Conservation (phyloP, 1,140 invertebrate genomes). For the Dreissena rostriformis region DNA sequence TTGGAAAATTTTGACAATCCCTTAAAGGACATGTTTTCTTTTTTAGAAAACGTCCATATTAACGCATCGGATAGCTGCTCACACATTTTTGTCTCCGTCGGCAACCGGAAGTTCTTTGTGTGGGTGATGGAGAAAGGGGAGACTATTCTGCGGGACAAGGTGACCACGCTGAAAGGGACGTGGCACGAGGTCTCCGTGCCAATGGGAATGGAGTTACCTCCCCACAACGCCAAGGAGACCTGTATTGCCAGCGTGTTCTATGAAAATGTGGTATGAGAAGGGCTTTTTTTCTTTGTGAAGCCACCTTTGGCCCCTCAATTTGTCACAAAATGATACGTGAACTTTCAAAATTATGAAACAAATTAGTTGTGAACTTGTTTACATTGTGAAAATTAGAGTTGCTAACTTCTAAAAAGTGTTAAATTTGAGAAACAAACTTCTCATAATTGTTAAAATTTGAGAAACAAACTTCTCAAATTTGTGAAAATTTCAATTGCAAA, state of each 20-base stretch:
- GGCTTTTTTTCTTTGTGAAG: too few relatives aligned
- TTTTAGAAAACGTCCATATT: conserved; percentile 63
- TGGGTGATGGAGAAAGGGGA: conserved; percentile 72
- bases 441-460: too few relatives aligned
- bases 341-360: too few relatives aligned
- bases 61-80: conserved; percentile 73
- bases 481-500: too few relatives aligned
- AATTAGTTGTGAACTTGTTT: too few relatives aligned
- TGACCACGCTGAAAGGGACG: conserved; percentile 66
- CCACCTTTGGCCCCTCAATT: too few relatives aligned
- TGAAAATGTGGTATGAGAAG: conserved; percentile 67
- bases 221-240: conserved; percentile 63
- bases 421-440: too few relatives aligned
- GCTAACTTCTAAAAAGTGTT: too few relatives aligned
- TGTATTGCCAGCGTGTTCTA: conserved; percentile 70
- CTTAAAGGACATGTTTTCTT: neutral
- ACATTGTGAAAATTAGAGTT: too few relatives aligned
- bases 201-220: conserved; percentile 66
- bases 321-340: too few relatives aligned
- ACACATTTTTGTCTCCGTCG: conserved; percentile 71
- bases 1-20: too few relatives aligned
- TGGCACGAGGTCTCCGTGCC: conserved; percentile 72
- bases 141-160: conserved; percentile 62
- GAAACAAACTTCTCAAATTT: too few relatives aligned
- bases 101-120: conserved; percentile 67